Evolutionary conservation across 2,888 invertebrate genomes (phyloP), one percentile per base, ranked within the genome.

Genomic region (Sesia apiformis): DNA sequence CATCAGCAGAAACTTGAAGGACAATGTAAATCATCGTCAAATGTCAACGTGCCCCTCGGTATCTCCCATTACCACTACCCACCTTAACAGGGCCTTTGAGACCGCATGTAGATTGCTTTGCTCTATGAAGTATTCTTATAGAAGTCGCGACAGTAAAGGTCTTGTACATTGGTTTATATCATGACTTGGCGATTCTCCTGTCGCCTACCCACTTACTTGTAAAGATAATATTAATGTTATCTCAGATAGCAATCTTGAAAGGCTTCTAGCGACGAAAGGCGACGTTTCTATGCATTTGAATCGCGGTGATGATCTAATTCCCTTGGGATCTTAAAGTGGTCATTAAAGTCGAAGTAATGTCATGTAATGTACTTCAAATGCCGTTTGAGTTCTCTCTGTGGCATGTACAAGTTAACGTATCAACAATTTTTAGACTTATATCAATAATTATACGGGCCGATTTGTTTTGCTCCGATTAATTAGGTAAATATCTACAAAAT

Each of bases 1-100:
- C 82, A 78, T 83, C 78, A 78, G 81, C 82, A 67, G 60, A 70
- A 78, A 73, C 8, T 5, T 66, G 64, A 70, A 69, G 71, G 73
- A 86, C 87, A 87, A 85, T 86, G 78, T 79, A 81, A 87, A 87
- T 88, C 87, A 88, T 86, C 87, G 85, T 88, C 87, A 82, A 79
- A 81, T 86, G 87, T 88, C 86, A 84, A 82, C 84, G 65, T 67
- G 68, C 74, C 80, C 83, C 78, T 81, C 71, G 72, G 70, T 68
- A 71, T 76, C 72, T 69, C 63, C 65, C 67, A 77, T 78, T 76
- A 75, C 70, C 62, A 61, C 63, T 55, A 62, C 65, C 86, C 78
- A 80, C 40, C 61, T 4, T 67, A 73, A 54, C 52, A 52, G 63
- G 84, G 72, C 40, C 81, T 57, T 39, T 58, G 55, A 62, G 61